phyloP scores from a whole-genome alignment of 2,797 vertebrate genomes.

The Clarias pachynema region DNA sequence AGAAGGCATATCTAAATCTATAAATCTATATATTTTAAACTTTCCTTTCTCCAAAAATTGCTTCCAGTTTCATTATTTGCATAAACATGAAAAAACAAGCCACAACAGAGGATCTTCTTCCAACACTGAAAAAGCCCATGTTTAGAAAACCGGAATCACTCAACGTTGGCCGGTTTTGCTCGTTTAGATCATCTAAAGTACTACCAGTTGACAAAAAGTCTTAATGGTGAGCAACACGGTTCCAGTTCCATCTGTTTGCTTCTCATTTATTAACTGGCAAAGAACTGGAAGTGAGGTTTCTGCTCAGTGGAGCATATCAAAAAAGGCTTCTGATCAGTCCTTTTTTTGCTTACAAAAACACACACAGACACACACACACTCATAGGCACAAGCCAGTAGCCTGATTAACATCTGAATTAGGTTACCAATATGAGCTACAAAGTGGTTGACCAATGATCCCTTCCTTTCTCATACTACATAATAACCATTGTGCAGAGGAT shows the following conservation, averaged over 20 bases:
- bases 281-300: background rate
- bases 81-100: background rate
- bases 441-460: conserved; percentile 69
- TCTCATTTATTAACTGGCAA: conserved; percentile 24
- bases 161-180: background rate
- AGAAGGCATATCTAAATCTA: background rate
- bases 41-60: background rate
- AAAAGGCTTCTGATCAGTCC: conserved; percentile 3
- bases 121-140: background rate
- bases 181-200: background rate
- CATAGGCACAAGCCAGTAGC: conserved; percentile 55
- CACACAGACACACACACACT: background rate
- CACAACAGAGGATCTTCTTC: background rate
- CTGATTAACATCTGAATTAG: conserved; percentile 50
- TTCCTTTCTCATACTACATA: conserved; percentile 73
- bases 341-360: conserved; percentile 10
- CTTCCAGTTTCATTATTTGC: background rate
- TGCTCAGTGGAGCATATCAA: background rate
- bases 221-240: background rate
- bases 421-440: conserved; percentile 62
- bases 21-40: background rate
- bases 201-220: background rate
- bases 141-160: background rate
- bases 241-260: background rate
- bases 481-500: conserved; percentile 78